phyloP scores from a whole-genome alignment of 2,113 vertebrate genomes.

The Neogale vison region DNA sequence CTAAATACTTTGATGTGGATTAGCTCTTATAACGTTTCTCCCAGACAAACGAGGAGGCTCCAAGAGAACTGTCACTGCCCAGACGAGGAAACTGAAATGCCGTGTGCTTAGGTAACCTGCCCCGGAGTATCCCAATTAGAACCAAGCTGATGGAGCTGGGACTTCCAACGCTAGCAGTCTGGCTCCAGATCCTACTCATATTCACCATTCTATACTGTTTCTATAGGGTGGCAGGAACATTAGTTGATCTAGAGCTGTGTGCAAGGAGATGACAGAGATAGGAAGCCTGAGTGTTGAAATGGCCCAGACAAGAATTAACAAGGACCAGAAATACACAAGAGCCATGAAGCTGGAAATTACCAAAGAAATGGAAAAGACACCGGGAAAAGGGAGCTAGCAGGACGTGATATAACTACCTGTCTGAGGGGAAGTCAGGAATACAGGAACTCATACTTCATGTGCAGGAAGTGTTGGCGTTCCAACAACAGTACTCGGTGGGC shows the following conservation, averaged over 20 bases:
- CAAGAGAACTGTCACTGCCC: background rate
- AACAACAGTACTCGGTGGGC: background rate
- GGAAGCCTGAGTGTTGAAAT: background rate
- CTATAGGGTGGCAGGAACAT: background rate
- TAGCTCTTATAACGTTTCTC: background rate
- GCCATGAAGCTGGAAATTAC: background rate
- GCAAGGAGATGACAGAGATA: background rate
- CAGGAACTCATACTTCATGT: background rate
- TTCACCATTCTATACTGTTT: background rate
- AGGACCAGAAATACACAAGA: background rate
- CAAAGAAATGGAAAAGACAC: background rate
- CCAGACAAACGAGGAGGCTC: background rate
- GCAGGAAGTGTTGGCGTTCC: background rate
- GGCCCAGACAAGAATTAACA: background rate
- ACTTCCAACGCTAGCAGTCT: background rate
- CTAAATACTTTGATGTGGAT: background rate
- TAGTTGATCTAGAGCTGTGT: no score
- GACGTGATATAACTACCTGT: background rate
- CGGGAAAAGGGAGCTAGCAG: background rate
- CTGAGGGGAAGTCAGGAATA: background rate
- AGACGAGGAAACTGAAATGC: background rate
- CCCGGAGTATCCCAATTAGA: background rate
- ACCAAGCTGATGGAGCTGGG: background rate
- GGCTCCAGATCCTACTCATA: background rate
- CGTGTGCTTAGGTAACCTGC: no score